Evolutionary conservation across 2,888 invertebrate genomes (phyloP).

Genomic region (Trichopria drosophilae): DNA sequence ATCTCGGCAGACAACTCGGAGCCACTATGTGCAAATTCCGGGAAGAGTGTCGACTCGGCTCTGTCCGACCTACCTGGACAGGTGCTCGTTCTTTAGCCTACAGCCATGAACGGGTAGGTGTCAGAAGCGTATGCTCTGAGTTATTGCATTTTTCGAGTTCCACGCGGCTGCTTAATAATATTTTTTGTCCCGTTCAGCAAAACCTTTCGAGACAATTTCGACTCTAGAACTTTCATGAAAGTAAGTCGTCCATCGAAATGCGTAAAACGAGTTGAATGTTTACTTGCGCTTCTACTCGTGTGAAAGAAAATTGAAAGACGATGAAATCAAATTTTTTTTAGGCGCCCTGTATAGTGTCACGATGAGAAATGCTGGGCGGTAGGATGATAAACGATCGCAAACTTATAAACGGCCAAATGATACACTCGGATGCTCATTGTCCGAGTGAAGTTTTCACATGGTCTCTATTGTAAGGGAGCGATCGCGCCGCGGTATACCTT

Average conservation of each 20-base stretch:
- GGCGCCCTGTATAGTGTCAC: slow-evolving; percentile 29
- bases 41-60: slow-evolving; percentile 42
- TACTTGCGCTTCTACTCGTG: too few relatives aligned
- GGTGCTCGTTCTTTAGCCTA: slow-evolving; percentile 51
- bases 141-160: slow-evolving; percentile 53
- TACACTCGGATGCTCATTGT: slow-evolving; percentile 53
- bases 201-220: background rate
- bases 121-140: slow-evolving; percentile 51
- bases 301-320: slow-evolving; percentile 21
- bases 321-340: slow-evolving; percentile 24
- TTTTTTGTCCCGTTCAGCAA: background rate
- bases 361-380: slow-evolving; percentile 48
- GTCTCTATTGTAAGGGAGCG: slow-evolving; percentile 32
- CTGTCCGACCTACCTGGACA: slow-evolving; percentile 52
- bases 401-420: slow-evolving; percentile 54
- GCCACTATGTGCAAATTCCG: slow-evolving; percentile 50
- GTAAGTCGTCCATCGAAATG: too few relatives aligned
- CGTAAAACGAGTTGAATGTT: too few relatives aligned
- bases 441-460: slow-evolving; percentile 46
- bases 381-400: slow-evolving; percentile 53
- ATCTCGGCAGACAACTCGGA: slow-evolving; percentile 55
- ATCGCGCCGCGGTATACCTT: slow-evolving; percentile 16
- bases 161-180: too few relatives aligned
- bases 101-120: slow-evolving; percentile 41
- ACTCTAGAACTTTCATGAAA: background rate